Conservation (phyloP, 2,797 vertebrate genomes). For the Lutjanus argentimaculatus region DNA sequence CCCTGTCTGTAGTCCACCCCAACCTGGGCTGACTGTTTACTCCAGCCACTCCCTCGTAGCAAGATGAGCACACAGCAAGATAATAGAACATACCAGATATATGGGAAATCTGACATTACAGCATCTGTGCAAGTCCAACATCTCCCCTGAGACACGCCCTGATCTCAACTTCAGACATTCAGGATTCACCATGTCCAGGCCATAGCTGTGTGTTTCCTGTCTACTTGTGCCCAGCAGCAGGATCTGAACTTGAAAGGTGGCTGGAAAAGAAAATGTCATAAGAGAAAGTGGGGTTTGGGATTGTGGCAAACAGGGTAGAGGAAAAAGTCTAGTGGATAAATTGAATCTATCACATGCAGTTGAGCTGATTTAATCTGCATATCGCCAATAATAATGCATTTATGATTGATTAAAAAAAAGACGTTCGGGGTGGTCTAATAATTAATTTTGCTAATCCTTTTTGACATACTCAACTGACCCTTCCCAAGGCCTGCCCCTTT, state of each 20-base stretch:
- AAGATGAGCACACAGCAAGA: conserved; percentile 15
- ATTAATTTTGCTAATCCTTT: conserved; percentile 8
- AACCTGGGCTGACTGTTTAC: conserved; percentile 44
- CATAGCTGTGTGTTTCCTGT: conserved; percentile 12
- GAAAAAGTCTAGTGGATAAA: conserved; percentile 19
- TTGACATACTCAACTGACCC: no score
- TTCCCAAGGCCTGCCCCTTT: no score
- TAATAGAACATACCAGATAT: conserved; percentile 31
- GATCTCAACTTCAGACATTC: conserved; percentile 35
- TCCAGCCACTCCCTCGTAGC: not conserved
- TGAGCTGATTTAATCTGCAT: conserved; percentile 11
- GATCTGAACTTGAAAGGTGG: conserved; percentile 12
- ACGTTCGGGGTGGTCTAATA: conserved; percentile 5
- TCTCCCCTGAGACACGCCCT: conserved; percentile 14
- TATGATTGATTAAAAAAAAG: not conserved
- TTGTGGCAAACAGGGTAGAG: conserved; percentile 1
- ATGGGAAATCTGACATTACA: conserved; percentile 48
- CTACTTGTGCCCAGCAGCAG: not conserved
- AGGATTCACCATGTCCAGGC: not conserved
- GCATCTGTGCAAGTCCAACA: conserved; percentile 9
- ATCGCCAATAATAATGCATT: not conserved
- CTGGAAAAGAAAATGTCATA: not conserved
- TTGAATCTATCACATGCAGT: not conserved
- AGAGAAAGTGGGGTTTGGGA: no score
- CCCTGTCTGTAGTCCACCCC: conserved; percentile 27